phyloP scores from a whole-genome alignment of 2,888 invertebrate species.

The Phaonia tiefii region DNA sequence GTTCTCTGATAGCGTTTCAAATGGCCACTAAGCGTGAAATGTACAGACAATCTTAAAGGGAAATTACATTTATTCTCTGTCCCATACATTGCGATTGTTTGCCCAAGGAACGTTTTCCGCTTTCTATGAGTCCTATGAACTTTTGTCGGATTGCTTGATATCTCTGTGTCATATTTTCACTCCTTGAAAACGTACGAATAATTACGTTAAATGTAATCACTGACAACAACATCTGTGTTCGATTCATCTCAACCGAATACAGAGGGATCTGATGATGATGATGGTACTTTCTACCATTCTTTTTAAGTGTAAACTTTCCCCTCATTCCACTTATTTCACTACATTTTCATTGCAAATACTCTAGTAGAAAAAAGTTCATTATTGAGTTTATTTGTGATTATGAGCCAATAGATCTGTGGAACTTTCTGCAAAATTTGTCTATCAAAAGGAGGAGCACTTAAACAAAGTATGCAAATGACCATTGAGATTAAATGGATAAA shows the following conservation, averaged over 20 bases:
- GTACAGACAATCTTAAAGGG: neutral
- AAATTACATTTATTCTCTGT: neutral
- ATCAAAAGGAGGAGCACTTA: conserved; percentile 37
- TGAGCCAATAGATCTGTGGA: conserved; percentile 26
- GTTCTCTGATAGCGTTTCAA: neutral
- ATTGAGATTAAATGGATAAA: neutral
- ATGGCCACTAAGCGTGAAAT: conserved; percentile 5
- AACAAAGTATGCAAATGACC: conserved; percentile 11
- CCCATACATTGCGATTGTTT: conserved; percentile 14
- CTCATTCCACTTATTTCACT: neutral
- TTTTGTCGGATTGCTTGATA: conserved; percentile 58
- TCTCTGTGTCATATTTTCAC: too few relatives aligned
- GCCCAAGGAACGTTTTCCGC: conserved; percentile 51
- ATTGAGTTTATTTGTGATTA: conserved; percentile 35
- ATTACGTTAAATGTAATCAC: neutral
- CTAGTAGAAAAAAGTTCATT: conserved; percentile 24
- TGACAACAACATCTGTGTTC: too few relatives aligned
- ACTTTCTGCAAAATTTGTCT: conserved; percentile 49
- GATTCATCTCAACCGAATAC: too few relatives aligned
- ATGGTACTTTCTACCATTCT: neutral
- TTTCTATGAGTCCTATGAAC: conserved; percentile 46
- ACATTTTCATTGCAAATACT: neutral
- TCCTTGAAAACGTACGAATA: conserved; percentile 35
- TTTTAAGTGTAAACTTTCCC: neutral
- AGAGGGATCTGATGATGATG: neutral